Percentiles rank a stretch among this genome's conserved stretches.
phyloP scores from a whole-genome alignment of 2,797 vertebrate genomes.

The Microhierax caerulescens region DNA sequence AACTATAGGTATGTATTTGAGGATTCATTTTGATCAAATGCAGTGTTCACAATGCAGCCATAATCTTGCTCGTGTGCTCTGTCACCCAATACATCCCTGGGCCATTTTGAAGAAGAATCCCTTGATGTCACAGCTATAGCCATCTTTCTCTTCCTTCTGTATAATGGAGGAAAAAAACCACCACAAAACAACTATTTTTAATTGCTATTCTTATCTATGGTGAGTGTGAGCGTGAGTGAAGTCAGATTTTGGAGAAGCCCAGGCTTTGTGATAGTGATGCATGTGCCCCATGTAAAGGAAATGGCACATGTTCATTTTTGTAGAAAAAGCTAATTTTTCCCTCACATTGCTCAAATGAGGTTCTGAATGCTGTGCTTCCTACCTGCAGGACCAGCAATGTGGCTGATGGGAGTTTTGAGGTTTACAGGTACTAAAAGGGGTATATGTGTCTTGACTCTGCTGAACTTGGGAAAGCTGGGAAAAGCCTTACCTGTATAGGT shows the following conservation, averaged over 20 bases:
- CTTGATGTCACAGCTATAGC: accelerated
- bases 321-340: neutral
- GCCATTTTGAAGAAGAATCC: neutral
- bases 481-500: slow-evolving; percentile 23
- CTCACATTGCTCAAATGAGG: neutral
- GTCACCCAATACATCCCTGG: neutral
- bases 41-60: neutral
- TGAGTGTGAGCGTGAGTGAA: neutral
- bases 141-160: neutral
- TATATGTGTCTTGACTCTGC: neutral
- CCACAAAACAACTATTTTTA: neutral
- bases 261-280: neutral
- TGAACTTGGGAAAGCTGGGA: neutral
- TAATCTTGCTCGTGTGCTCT: neutral
- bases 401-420: neutral
- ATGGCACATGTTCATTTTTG: neutral
- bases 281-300: neutral
- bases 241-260: neutral
- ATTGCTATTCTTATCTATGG: neutral
- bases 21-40: slow-evolving; percentile 47
- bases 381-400: neutral
- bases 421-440: neutral
- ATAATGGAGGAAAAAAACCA: neutral
- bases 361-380: neutral
- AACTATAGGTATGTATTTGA: neutral